Percentiles rank a stretch among this genome's conserved stretches.
Conservation (phyloP, 1,140 invertebrate genomes). For the Apocrypta bakeri region DNA sequence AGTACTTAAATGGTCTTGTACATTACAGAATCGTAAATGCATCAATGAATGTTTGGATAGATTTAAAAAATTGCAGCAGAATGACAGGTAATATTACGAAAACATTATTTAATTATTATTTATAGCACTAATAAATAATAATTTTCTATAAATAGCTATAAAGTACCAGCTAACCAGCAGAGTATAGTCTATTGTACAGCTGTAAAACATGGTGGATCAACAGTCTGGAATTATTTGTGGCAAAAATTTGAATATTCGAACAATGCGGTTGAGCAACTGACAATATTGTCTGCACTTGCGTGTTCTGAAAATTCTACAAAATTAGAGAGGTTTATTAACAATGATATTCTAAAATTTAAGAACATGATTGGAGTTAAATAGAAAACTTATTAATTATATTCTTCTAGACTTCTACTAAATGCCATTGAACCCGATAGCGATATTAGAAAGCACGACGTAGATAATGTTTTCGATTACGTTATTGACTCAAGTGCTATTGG, state of each 20-base stretch:
- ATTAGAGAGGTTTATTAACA: not conserved
- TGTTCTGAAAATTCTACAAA: not conserved
- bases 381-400: not conserved
- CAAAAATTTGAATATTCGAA: conserved; percentile 60
- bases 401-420: not conserved
- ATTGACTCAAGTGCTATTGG: not conserved
- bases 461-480: not conserved
- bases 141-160: conserved; percentile 75
- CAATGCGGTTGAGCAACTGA: not conserved
- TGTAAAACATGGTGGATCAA: conserved; percentile 84
- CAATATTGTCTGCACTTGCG: not conserved
- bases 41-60: conserved; percentile 75
- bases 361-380: not conserved
- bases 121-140: not conserved
- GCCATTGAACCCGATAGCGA: not conserved
- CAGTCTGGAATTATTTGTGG: conserved; percentile 91
- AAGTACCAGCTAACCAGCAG: conserved; percentile 89
- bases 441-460: not conserved
- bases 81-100: not conserved
- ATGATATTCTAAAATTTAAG: not conserved
- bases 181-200: conserved; percentile 89
- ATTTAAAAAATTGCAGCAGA: not conserved
- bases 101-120: no score
- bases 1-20: conserved; percentile 82
- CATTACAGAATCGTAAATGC: conserved; percentile 81